Evolutionary conservation across 2,113 vertebrate species (phyloP), one percentile per base, ranked within the genome.

Genomic region (Leptodactylus fuscus): DNA sequence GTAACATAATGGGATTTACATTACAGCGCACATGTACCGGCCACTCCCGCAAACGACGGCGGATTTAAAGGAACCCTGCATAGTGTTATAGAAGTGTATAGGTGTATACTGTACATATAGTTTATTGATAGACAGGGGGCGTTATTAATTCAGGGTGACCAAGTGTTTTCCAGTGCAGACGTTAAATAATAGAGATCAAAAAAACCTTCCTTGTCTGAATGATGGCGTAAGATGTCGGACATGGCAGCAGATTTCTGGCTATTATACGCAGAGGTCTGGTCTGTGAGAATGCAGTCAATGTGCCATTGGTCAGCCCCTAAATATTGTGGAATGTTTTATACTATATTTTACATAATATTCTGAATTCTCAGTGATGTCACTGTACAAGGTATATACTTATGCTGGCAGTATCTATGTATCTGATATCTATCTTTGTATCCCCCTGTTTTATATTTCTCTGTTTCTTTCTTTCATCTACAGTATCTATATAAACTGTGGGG

Each of bases 1-100:
- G 49, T 75, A 55, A 75, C 74, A 73, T 74, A 73, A 83, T 53
- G 38, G n/a, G 81, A 83, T 83, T 83, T 73, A 74, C 71, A 74
- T 70, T 44, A 74, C 60, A n/a, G 32, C 62, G 38, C 60, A 34
- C 69, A 73, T 69, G 34, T 74, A 16, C 69, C 38, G 24, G 12
- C 5, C 44, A 16, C 22, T 44, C 36, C 24, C 38, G 20, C 3
- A 46, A 2, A n/a, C 5, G n/a, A 46, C 70, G 46, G 22, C 6
- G 38, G 44, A 74, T 48, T 48, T 67, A 34, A 55, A 55, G 53
- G 53, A n/a, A 55, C 16, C 22, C 22, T n/a, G n/a, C n/a, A n/a
- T 55, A 16, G 8, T 7, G 32, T n/a, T 12, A 24, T 11, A 46
- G 8, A 27, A 46, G 18, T 41, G 34, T 22, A 36, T 20, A 10